Conservation (phyloP, 2,888 invertebrate genomes). For the Strigamia transsilvanica region DNA sequence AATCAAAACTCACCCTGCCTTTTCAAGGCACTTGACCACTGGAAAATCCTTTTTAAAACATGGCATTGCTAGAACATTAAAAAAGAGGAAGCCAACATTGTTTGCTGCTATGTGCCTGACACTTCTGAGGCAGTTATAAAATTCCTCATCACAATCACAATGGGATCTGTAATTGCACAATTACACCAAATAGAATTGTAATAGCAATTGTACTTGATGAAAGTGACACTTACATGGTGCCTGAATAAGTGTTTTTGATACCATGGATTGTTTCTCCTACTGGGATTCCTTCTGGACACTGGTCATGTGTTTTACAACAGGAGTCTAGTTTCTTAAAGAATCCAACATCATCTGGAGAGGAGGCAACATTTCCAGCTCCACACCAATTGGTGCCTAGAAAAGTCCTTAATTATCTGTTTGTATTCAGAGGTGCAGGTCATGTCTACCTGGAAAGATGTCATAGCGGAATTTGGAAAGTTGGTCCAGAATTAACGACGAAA, state of each 20-base stretch:
- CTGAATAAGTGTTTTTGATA: neutral
- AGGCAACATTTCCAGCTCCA: neutral
- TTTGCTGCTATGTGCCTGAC: neutral
- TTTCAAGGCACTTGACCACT: neutral
- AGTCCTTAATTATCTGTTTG: neutral
- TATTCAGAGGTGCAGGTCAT: neutral
- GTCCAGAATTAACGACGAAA: neutral
- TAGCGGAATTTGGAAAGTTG: neutral
- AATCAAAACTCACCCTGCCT: neutral
- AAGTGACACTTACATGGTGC: neutral
- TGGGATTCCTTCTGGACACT: constrained; percentile 15
- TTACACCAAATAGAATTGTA: neutral
- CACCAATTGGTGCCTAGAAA: constrained; percentile 15
- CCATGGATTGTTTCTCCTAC: neutral
- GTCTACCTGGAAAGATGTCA: neutral
- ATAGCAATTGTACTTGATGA: neutral
- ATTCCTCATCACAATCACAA: constrained; percentile 38
- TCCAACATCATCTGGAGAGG: neutral
- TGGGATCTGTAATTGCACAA: neutral
- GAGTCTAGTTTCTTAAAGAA: neutral
- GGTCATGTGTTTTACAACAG: neutral
- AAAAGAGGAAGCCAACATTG: neutral
- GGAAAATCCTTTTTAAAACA: constrained; percentile 37
- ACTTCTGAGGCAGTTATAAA: constrained; percentile 5
- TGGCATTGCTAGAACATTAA: neutral